phyloP scores from a whole-genome alignment of 2,797 vertebrate species.

The Manis pentadactyla region DNA sequence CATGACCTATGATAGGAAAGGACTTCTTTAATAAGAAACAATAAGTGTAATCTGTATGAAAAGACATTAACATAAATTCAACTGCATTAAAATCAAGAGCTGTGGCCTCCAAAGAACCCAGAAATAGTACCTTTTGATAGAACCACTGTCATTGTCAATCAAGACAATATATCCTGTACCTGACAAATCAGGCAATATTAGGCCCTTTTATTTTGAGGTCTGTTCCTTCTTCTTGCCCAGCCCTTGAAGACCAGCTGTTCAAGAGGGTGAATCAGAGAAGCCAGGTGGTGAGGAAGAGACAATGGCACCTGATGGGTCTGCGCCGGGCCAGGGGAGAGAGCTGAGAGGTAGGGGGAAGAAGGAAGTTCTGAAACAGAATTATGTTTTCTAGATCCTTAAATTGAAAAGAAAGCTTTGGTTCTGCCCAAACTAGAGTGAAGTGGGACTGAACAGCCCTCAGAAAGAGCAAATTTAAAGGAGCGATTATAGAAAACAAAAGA shows the following conservation, averaged over 20 bases:
- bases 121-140: neutral
- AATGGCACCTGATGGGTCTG: accelerated
- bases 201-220: neutral
- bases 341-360: neutral
- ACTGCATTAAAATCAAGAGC: neutral
- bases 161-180: neutral
- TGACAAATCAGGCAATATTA: neutral
- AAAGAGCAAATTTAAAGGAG: neutral
- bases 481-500: neutral
- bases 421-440: neutral
- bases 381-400: neutral
- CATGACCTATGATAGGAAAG: neutral
- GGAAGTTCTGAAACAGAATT: neutral
- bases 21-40: neutral
- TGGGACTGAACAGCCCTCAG: neutral
- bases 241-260: neutral
- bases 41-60: neutral
- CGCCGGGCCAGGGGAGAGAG: no score
- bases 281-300: accelerated
- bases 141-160: neutral
- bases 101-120: neutral
- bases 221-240: neutral
- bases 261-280: neutral
- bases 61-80: neutral
- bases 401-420: neutral